These are phyloP conservation scores for Macrosiphum euphorbiae DNA, from an alignment of 2,888 invertebrate species.

Conservation along the genomic window DNA sequence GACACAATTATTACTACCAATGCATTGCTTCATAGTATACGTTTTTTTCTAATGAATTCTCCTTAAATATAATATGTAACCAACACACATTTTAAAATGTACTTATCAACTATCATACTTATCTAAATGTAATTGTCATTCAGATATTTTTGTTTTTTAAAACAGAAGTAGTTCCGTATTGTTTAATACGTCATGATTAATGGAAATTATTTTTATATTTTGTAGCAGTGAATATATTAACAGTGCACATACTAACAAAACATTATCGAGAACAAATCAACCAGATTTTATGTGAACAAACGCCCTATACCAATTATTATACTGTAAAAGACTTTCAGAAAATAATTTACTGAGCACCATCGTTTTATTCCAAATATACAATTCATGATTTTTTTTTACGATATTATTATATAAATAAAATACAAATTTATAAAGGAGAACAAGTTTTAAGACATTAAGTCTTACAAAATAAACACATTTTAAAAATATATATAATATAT, in stretches of 20 bases:
- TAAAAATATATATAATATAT: neutral
- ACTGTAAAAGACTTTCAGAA: neutral
- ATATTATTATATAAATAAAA: neutral
- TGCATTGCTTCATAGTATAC: neutral
- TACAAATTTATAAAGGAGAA: neutral
- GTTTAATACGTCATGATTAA: neutral
- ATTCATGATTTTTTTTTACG: neutral
- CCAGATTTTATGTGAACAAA: neutral
- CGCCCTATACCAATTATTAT: neutral
- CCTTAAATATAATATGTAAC: neutral
- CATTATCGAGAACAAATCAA: neutral
- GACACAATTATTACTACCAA: neutral
- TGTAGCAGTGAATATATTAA: too few relatives aligned
- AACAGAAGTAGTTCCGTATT: neutral
- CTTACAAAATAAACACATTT: neutral
- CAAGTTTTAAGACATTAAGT: conserved; percentile 2
- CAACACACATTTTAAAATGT: neutral
- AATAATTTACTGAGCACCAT: neutral
- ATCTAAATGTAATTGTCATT: neutral
- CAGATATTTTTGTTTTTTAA: neutral
- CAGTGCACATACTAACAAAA: neutral
- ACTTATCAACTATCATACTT: neutral
- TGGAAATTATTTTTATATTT: neutral
- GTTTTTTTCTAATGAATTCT: neutral
- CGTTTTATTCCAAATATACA: neutral